Evolutionary conservation across 2,888 invertebrate genomes (phyloP).

Genomic region (Lepidocyrtoides sp.): DNA sequence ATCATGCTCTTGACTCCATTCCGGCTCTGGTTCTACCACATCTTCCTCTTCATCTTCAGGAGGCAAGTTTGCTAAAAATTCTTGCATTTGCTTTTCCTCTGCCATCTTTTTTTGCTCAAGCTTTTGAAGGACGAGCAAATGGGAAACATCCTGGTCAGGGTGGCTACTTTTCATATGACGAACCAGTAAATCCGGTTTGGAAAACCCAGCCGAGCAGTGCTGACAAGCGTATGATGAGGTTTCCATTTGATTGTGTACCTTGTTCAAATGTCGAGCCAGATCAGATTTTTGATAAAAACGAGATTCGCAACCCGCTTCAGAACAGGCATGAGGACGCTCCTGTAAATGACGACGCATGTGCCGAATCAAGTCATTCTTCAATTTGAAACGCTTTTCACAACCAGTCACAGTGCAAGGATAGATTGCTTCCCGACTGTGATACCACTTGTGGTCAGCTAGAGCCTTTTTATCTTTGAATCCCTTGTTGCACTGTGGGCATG

Average conservation of each 20-base stretch:
- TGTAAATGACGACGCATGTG: conserved; percentile 73
- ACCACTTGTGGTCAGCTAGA: conserved; percentile 74
- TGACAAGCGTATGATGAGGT: conserved; percentile 44
- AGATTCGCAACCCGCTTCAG: conserved; percentile 47
- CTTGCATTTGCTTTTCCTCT: conserved; percentile 32
- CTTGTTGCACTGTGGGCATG: conserved; percentile 54
- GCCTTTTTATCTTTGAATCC: conserved; percentile 73
- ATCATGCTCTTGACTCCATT: conserved; percentile 35
- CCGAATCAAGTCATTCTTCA: conserved; percentile 71
- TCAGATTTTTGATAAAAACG: conserved; percentile 67
- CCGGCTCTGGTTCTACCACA: neutral
- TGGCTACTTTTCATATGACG: conserved; percentile 65
- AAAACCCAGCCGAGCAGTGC: conserved; percentile 61
- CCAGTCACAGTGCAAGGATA: conserved; percentile 65
- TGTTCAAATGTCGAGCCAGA: conserved; percentile 58
- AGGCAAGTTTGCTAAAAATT: conserved; percentile 44
- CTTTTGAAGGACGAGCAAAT: conserved; percentile 34
- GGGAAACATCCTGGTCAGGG: conserved; percentile 52
- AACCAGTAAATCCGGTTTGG: conserved; percentile 37
- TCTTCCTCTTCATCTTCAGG: conserved; percentile 60
- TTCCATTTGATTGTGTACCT: conserved; percentile 57
- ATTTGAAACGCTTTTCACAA: conserved; percentile 69
- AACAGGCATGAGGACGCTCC: conserved; percentile 64
- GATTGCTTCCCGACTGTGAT: conserved; percentile 60
- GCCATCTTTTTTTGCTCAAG: conserved; percentile 27